Evolutionary conservation across 2,113 vertebrate genomes (phyloP).

Genomic region (Alces alces): DNA sequence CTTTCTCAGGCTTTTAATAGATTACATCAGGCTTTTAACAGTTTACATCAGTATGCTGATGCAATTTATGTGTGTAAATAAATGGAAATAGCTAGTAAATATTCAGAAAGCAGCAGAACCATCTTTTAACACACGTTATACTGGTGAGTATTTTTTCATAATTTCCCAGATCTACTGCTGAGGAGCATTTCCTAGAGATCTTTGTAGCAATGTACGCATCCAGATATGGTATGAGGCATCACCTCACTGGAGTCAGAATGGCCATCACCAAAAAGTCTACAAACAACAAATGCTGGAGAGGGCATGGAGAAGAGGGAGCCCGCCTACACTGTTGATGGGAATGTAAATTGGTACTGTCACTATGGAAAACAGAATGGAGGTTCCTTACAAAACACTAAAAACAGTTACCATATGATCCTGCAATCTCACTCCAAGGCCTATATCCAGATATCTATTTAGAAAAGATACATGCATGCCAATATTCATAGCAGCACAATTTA

Average conservation of each 20-base stretch:
- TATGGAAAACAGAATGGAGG: not conserved
- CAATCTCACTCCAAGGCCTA: not conserved
- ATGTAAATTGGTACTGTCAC: not conserved
- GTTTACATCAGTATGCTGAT: conserved; percentile 48
- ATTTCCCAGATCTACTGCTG: conserved; percentile 15
- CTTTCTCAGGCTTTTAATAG: not conserved
- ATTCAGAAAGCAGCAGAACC: conserved; percentile 36
- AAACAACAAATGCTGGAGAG: not conserved
- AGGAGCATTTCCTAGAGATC: conserved; percentile 35
- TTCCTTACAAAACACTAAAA: not conserved
- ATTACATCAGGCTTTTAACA: conserved; percentile 5
- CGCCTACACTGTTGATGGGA: not conserved
- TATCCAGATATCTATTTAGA: not conserved
- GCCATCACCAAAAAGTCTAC: not conserved
- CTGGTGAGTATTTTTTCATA: not conserved
- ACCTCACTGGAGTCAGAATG: not conserved
- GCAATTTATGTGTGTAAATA: conserved; percentile 26
- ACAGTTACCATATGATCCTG: not conserved
- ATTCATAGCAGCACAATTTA: not conserved
- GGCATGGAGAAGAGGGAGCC: not conserved
- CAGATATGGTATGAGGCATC: not conserved
- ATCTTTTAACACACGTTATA: conserved; percentile 60
- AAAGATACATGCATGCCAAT: not conserved
- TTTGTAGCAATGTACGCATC: conserved; percentile 26
- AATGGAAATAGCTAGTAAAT: conserved; percentile 24